Base-by-base conservation (phyloP, 2,797 vertebrate species). In the Erithacus rubecula region DNA sequence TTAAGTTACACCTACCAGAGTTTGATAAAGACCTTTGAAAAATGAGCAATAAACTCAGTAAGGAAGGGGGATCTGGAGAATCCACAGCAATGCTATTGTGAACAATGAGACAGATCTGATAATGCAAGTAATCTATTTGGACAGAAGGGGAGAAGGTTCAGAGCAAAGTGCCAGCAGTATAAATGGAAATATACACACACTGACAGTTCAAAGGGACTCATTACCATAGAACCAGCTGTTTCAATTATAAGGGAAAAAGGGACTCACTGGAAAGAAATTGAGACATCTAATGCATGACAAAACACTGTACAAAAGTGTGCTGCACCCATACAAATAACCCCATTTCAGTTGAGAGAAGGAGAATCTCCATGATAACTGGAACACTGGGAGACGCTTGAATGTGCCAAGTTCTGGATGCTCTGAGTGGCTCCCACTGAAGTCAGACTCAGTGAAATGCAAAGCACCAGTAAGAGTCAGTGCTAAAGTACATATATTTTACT, bases 171-270 rank as follows among this genome's bases (percentile, higher is more conserved):
- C 93, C 94, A 96, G 53, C 34, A 53, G 64, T 79, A 21, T 91
- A 97, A 97, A 96, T 91, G 94, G 77, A 96, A 96, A 90, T 81
- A 94, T 14, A 92, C 34, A 83, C 52, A 88, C 51, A 43, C 56
- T 93, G 90, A 86, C 87, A 85, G 90, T 90, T 79, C 88, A 85
- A 96, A 96, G 96, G 84, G 41, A 86, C 83, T 96, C 82, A 92
- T 96, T 96, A 95, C 55, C 82, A 92, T 34, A 83, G 91, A 96
- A 89, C 39, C 78, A 94, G 64, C 46, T 94, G 74, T 67, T 96
- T 97, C 80, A 52, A 77, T 89, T 96, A 72, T 53, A 74, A 83
- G 49, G 59, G 79, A 62, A 86, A 49, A 90, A 41, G n/a, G 29
- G 5, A 96, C 70, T n/a, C 70, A 55, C 43, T 49, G 30, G 56